Evolutionary conservation across 2,797 vertebrate genomes (phyloP), one percentile per base, ranked within the genome.

Genomic region (Dermochelys coriacea): DNA sequence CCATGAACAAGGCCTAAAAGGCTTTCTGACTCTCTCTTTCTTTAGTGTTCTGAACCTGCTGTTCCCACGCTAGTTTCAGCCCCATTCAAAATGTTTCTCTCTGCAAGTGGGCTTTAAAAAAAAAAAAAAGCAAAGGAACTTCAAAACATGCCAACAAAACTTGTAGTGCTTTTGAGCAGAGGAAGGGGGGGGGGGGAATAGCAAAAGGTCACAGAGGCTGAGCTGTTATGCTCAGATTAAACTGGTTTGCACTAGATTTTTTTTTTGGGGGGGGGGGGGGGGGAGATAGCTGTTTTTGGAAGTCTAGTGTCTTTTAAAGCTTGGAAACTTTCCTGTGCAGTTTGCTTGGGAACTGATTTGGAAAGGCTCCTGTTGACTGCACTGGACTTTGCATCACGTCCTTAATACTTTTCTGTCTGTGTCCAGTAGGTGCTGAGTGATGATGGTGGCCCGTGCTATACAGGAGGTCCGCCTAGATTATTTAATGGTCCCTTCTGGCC

Each of bases 211-310:
- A 31, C 1, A 1, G 31, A 80, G 74, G 21, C 77, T 55, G n/a
- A 49, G 1, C 21, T 0, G 21, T 81, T 57, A n/a, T 25, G 2
- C 11, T 55, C 45, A 0, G 49, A 68, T 89, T 93, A 94, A 96
- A 96, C 97, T 95, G 92, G 97, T 93, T 92, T 88, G 92, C 59
- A 85, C 84, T 85, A n/a, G 37, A 27, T 59, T 92, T 87, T 61
- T 27, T 57, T 54, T 6, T 15, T n/a, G n/a, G n/a, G n/a, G n/a
- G n/a, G n/a, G n/a, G n/a, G n/a, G n/a, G n/a, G n/a, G n/a, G n/a
- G n/a, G n/a, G n/a, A n/a, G 49, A 0, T 52, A 47, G 1, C 93
- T 88, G 90, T 74, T 85, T 85, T 25, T 49, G 16, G 84, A 82
- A 37, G 25, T 11, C 45, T 34, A 7, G 57, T 14, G 29, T 59